phyloP scores from a whole-genome alignment of 2,888 invertebrate species.

The Achlya flavicornis region DNA sequence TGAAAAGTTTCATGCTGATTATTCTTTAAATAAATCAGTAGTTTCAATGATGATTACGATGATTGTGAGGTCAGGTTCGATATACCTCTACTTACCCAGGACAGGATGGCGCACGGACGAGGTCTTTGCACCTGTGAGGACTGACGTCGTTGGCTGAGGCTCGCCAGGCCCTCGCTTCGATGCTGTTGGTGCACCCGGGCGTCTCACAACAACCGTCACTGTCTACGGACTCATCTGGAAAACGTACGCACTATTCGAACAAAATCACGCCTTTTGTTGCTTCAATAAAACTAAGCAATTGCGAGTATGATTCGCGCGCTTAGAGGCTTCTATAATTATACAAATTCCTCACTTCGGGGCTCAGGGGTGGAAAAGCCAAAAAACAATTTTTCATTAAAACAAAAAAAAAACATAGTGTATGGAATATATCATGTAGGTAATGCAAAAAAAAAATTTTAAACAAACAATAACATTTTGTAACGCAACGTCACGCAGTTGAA shows the following conservation, averaged over 20 bases:
- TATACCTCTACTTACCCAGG: conserved; percentile 52
- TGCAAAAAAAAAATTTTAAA: no score
- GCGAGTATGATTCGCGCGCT: no score
- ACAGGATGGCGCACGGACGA: conserved; percentile 60
- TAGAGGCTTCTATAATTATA: no score
- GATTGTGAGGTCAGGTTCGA: neutral
- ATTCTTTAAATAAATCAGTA: neutral
- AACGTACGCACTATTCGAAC: conserved; percentile 5
- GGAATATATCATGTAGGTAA: no score
- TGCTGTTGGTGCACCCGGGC: conserved; percentile 35
- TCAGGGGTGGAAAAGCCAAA: no score
- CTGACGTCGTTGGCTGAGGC: conserved; percentile 66
- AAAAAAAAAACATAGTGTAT: no score
- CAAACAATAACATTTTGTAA: no score
- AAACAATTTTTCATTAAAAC: no score
- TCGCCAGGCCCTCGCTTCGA: conserved; percentile 50
- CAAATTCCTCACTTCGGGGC: no score
- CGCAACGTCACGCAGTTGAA: no score
- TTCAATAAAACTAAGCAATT: neutral
- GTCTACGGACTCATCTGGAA: conserved; percentile 61
- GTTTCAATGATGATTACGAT: neutral
- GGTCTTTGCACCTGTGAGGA: conserved; percentile 47
- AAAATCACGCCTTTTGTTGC: neutral
- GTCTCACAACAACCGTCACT: conserved; percentile 57
- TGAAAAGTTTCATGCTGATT: conserved; percentile 8